Conservation (phyloP, 2,888 invertebrate genomes). For the Eupithecia subfuscata region DNA sequence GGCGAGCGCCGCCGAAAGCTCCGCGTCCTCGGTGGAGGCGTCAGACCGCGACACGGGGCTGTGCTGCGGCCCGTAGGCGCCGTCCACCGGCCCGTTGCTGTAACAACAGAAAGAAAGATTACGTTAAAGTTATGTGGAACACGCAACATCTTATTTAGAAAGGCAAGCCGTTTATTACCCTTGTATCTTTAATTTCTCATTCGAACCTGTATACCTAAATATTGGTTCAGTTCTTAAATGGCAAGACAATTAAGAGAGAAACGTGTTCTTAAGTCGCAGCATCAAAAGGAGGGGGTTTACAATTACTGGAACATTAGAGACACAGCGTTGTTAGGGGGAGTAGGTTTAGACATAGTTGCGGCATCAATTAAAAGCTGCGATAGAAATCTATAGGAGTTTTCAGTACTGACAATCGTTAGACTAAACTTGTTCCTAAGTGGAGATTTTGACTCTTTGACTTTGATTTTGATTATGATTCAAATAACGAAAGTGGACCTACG, state of each 20-base stretch:
- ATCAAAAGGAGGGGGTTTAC: background rate
- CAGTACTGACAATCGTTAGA: background rate
- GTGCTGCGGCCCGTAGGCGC: constrained; percentile 81
- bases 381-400: background rate
- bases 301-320: too few relatives aligned
- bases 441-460: too few relatives aligned
- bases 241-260: too few relatives aligned
- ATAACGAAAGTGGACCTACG: too few relatives aligned
- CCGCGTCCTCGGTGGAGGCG: constrained; percentile 82
- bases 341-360: too few relatives aligned
- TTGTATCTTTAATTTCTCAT: too few relatives aligned
- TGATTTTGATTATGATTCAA: too few relatives aligned
- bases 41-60: constrained; percentile 82
- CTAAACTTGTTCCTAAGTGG: too few relatives aligned
- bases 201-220: too few relatives aligned
- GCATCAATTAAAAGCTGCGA: background rate
- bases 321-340: too few relatives aligned
- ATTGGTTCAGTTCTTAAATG: too few relatives aligned
- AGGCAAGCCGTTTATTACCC: too few relatives aligned
- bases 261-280: background rate
- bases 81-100: constrained; percentile 81
- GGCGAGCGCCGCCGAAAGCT: constrained; percentile 78
- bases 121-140: background rate
- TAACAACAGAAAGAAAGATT: constrained; percentile 51
- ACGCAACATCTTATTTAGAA: background rate